Conservation (phyloP, 1,140 invertebrate genomes). For the Spodoptera frugiperda region DNA sequence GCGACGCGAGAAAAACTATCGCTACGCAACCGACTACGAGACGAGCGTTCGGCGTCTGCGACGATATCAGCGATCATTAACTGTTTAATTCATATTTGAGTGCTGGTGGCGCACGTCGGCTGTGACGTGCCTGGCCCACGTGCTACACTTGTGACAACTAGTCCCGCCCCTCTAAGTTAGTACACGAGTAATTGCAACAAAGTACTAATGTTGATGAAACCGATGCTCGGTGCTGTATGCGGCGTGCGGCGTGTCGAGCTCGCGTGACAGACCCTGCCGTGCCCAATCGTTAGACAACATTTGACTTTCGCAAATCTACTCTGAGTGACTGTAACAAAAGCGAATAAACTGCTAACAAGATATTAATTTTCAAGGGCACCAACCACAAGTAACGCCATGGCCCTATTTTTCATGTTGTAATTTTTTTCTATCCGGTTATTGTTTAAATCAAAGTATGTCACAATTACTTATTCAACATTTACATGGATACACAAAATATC, state of each 20-base stretch:
- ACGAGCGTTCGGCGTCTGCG: constrained; percentile 51
- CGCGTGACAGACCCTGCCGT: constrained; percentile 75
- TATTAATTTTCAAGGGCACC: constrained; percentile 56
- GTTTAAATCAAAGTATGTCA: too few species aligned
- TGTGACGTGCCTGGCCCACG: constrained; percentile 31
- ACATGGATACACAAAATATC: background rate
- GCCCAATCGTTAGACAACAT: constrained; percentile 74
- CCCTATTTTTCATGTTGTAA: background rate
- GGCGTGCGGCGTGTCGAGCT: constrained; percentile 61
- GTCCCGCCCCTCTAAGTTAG: constrained; percentile 28
- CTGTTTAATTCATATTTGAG: constrained; percentile 40
- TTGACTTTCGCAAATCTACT: constrained; percentile 74
- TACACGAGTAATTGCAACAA: constrained; percentile 40
- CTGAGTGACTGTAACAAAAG: constrained; percentile 64
- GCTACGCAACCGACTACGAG: constrained; percentile 69
- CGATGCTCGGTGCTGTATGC: constrained; percentile 37
- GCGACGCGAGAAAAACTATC: constrained; percentile 61
- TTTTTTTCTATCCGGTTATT: background rate
- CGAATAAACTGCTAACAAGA: constrained; percentile 63
- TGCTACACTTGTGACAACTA: constrained; percentile 31
- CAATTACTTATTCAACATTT: too few species aligned
- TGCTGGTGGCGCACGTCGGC: background rate
- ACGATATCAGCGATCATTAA: constrained; percentile 39
- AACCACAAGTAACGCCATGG: background rate
- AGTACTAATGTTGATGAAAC: constrained; percentile 45